Percentiles rank a stretch among this genome's conserved stretches.
Conservation (phyloP, 2,797 vertebrate species). For the Enteromius argenteus region DNA sequence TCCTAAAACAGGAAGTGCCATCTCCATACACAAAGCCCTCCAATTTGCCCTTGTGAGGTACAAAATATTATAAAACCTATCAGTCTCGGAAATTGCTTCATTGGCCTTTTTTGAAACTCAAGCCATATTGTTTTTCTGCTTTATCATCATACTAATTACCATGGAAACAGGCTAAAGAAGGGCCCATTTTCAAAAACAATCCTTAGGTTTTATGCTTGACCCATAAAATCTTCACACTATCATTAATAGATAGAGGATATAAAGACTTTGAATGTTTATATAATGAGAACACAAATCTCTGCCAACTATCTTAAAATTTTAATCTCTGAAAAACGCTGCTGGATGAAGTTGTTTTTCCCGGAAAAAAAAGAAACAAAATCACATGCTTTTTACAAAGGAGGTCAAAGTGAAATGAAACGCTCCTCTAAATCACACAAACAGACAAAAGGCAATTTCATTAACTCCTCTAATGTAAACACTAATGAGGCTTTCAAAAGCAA, state of each 20-base stretch:
- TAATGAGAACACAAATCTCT: not conserved
- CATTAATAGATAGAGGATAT: not conserved
- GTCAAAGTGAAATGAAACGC: not conserved
- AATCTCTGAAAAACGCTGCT: not conserved
- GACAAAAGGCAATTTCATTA: constrained; percentile 18
- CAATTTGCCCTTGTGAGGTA: constrained; percentile 6
- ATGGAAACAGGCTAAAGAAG: constrained; percentile 5
- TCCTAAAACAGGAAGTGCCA: constrained; percentile 38
- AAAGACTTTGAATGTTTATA: not conserved
- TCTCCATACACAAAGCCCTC: constrained; percentile 12
- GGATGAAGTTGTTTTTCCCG: not conserved
- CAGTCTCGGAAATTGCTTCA: constrained; percentile 7
- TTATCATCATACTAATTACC: not conserved
- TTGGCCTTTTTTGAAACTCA: constrained; percentile 7
- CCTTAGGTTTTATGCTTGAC: not conserved
- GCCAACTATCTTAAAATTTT: not conserved
- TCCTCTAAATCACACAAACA: constrained; percentile 13
- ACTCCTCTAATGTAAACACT: constrained; percentile 1
- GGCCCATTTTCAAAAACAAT: not conserved
- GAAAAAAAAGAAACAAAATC: not conserved
- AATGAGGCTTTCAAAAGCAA: constrained; percentile 6
- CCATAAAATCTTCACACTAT: not conserved
- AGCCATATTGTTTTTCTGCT: not conserved
- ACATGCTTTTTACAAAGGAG: not conserved
- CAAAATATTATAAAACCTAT: not conserved